Conservation (phyloP, 1,140 invertebrate species). For the Galleria mellonella region DNA sequence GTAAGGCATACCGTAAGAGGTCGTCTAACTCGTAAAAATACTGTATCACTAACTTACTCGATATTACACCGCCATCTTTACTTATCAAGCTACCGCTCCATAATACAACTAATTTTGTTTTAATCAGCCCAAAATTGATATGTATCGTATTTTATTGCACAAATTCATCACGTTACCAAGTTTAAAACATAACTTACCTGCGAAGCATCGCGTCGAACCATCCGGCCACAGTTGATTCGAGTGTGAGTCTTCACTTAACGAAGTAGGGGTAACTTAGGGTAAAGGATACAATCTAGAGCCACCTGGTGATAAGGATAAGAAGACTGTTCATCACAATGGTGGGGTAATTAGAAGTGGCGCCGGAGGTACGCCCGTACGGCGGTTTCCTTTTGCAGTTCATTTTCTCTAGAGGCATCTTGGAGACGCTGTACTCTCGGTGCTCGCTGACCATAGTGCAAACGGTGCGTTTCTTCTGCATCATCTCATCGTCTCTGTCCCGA, state of each 20-base stretch:
- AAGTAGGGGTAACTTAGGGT: constrained; percentile 29
- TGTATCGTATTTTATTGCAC: constrained; percentile 68
- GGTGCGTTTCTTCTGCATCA: constrained; percentile 89
- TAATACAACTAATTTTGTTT: constrained; percentile 46
- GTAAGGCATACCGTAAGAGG: constrained; percentile 54
- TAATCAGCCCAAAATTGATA: constrained; percentile 68
- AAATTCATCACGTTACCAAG: constrained; percentile 54
- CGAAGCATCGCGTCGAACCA: constrained; percentile 41
- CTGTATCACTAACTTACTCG: constrained; percentile 45
- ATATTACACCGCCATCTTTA: constrained; percentile 31
- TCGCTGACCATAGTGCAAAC: constrained; percentile 84
- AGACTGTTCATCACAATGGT: constrained; percentile 31
- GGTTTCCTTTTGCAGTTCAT: constrained; percentile 85
- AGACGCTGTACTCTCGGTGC: constrained; percentile 86
- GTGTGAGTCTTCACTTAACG: constrained; percentile 37
- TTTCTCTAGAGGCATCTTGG: constrained; percentile 85
- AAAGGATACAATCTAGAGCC: constrained; percentile 29
- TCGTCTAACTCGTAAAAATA: constrained; percentile 51
- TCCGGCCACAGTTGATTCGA: constrained; percentile 66
- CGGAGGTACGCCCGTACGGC: constrained; percentile 41
- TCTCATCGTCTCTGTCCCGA: constrained; percentile 86
- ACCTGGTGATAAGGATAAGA: constrained; percentile 31
- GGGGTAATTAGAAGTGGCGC: constrained; percentile 21
- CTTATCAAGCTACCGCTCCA: constrained; percentile 59
- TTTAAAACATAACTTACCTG: constrained; percentile 22